phyloP scores from a whole-genome alignment of 2,113 vertebrate species.

The Hippocampus guttulatus region DNA sequence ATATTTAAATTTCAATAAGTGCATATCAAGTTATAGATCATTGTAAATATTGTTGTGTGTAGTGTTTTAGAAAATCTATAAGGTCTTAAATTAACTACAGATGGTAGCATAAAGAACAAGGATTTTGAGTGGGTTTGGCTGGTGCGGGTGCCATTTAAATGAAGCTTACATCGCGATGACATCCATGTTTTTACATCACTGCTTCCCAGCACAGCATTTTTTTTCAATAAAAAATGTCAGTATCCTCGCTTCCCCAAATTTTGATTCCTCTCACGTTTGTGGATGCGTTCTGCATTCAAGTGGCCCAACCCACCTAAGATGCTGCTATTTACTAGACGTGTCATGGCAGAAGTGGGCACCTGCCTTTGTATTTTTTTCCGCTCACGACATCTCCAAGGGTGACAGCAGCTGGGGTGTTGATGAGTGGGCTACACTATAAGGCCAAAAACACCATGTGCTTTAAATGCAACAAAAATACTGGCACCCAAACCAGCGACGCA shows the following conservation, averaged over 20 bases:
- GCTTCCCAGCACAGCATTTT: constrained; percentile 45
- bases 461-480: constrained; percentile 35
- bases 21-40: constrained; percentile 62
- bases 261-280: constrained; percentile 31
- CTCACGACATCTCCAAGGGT: constrained; percentile 22
- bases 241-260: constrained; percentile 20
- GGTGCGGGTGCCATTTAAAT: constrained; percentile 57
- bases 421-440: constrained; percentile 27
- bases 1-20: constrained; percentile 67
- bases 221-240: constrained; percentile 11
- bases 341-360: constrained; percentile 3
- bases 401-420: constrained; percentile 23
- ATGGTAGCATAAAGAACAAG: constrained; percentile 59
- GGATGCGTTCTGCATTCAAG: constrained; percentile 17
- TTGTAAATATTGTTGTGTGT: constrained; percentile 69
- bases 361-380: constrained; percentile 9
- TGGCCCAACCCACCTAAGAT: constrained; percentile 10
- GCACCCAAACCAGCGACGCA: constrained; percentile 46
- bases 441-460: constrained; percentile 43
- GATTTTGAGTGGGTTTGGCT: constrained; percentile 50
- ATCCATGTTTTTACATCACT: constrained; percentile 55
- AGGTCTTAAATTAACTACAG: constrained; percentile 60
- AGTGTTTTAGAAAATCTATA: constrained; percentile 65
- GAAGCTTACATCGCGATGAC: constrained; percentile 47
- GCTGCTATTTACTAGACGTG: constrained; percentile 10